phyloP scores from a whole-genome alignment of 2,888 invertebrate species.

The Heliconius charithonia region DNA sequence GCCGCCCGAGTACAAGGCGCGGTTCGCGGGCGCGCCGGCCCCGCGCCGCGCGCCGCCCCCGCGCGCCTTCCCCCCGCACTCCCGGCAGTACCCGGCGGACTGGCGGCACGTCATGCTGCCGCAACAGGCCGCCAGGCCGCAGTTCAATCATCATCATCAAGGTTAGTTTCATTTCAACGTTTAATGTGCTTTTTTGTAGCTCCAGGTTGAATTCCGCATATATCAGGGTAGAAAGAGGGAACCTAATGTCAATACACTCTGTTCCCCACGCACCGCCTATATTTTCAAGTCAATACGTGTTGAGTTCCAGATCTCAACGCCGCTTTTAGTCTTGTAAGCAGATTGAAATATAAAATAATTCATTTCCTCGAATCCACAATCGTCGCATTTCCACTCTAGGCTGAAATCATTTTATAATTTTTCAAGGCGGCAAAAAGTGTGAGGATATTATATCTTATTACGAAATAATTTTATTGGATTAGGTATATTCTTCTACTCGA shows the following conservation, averaged over 20 bases:
- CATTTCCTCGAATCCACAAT: background rate
- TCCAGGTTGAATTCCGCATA: too few species aligned
- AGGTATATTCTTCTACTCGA: background rate
- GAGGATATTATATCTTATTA: background rate
- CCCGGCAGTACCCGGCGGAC: slow-evolving; percentile 76
- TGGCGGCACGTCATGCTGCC: slow-evolving; percentile 85
- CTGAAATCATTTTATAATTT: background rate
- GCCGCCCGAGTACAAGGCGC: slow-evolving; percentile 93
- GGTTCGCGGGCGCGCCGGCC: slow-evolving; percentile 75
- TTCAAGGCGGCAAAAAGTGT: background rate
- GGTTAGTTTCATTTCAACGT: slow-evolving; percentile 53
- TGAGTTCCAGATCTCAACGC: background rate
- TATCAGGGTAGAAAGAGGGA: too few species aligned
- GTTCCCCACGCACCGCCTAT: background rate
- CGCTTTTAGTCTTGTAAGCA: background rate
- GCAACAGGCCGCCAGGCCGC: slow-evolving; percentile 76
- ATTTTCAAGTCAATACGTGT: background rate
- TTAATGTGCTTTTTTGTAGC: background rate
- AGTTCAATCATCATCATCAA: slow-evolving; percentile 80
- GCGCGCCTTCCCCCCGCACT: slow-evolving; percentile 62
- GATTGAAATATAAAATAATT: background rate
- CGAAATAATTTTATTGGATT: background rate
- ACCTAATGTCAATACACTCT: background rate
- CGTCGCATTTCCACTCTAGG: background rate
- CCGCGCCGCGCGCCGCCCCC: slow-evolving; percentile 58